Percentiles rank a stretch among this genome's conserved stretches.
Conservation (phyloP, 2,888 invertebrate species). For the Diachrysia chrysitis region DNA sequence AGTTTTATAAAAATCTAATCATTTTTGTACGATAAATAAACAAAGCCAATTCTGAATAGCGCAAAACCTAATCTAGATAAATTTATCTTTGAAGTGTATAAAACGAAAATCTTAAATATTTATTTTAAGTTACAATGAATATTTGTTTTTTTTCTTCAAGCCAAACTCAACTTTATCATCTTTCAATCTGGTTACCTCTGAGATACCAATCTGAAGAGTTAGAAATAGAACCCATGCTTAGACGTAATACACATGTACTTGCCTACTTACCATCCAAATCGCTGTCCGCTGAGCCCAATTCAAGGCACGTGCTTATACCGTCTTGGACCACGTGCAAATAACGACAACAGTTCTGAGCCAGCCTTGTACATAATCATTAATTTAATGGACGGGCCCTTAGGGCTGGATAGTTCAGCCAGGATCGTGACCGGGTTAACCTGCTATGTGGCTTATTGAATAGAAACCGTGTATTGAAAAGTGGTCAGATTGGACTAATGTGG, state of each 20-base stretch:
- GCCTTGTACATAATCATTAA: constrained; percentile 79
- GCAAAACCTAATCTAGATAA: too few species aligned
- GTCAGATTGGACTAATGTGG: background rate
- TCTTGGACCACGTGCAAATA: constrained; percentile 78
- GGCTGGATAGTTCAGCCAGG: constrained; percentile 65
- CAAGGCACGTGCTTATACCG: constrained; percentile 61
- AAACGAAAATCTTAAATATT: too few species aligned
- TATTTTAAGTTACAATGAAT: too few species aligned
- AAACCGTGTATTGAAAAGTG: constrained; percentile 9
- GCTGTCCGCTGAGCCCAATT: constrained; percentile 59
- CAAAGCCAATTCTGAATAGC: too few species aligned
- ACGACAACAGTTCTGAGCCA: constrained; percentile 73
- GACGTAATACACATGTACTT: constrained; percentile 25
- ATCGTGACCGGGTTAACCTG: constrained; percentile 68
- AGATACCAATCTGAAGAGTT: background rate
- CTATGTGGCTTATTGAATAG: constrained; percentile 54
- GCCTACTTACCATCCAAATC: constrained; percentile 53
- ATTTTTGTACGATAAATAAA: too few species aligned
- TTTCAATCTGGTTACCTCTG: too few species aligned
- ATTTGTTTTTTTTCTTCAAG: too few species aligned
- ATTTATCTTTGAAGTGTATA: too few species aligned
- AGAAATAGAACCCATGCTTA: background rate
- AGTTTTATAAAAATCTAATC: too few species aligned
- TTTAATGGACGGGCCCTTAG: constrained; percentile 70
- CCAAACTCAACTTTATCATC: too few species aligned